Base-by-base conservation (phyloP, 2,888 invertebrate species). In the Lacanobia oleracea region DNA sequence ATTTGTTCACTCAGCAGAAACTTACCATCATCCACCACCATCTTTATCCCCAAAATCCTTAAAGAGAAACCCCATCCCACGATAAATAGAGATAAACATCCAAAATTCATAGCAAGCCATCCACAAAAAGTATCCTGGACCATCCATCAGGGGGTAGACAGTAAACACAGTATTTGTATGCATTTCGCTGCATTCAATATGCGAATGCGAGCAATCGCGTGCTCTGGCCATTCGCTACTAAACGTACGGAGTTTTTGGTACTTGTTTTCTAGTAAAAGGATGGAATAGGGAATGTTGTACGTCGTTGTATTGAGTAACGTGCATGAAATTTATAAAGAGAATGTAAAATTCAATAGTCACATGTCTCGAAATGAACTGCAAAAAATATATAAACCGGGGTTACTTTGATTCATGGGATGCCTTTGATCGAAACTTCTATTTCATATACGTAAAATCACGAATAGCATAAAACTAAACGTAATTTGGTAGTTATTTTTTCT, bases 101-200 rank as follows among this genome's bases (percentile, higher is more conserved):
- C 50, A 62, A 83, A 78, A 81, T 83, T 77, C 81, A 81, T 79
- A 77, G 76, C 60, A 33, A 27, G 59, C 54, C 62, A 43, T 80
- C 45, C 53, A 67, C 75, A 79, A 79, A 82, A 83, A 83, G 75
- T 81, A 69, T 53, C 60, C 63, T 23, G 51, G 7, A 45, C 63
- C 65, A 87, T 88, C 87, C 86, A 88, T 90, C 88, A 87, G 86
- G 81, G 75, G 79, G 82, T 81, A 88, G 90, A 90, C 91, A 87
- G 89, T 88, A 90, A 91, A 89, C 91, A 90, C 75, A 74, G 81
- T 88, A 88, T 90, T 91, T 90, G 89, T 90, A 89, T 90, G 89
- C 87, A 84, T 89, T 89, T 87, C 86, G 78, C 79, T 86, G 88
- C 90, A 89, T 86, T 86, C 88, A 88, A 83, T 81, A 85, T 77